A percentile compares a stretch with the other conserved stretches of the same genome.
Conservation (phyloP, 2,888 invertebrate genomes). For the Gortyna flavago region DNA sequence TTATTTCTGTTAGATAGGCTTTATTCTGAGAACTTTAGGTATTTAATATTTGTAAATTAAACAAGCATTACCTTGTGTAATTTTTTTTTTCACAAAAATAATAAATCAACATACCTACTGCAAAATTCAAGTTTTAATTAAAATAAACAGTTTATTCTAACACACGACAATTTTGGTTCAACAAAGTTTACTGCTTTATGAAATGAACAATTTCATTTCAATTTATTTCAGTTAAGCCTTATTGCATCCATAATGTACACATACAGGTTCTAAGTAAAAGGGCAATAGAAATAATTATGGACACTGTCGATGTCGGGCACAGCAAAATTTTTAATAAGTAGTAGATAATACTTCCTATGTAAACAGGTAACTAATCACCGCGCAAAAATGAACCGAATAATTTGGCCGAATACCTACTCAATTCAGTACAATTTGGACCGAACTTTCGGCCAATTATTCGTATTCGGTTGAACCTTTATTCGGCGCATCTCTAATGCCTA, state of each 20-base stretch:
- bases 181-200: neutral
- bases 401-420: neutral
- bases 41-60: neutral
- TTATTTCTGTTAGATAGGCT: neutral
- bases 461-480: neutral
- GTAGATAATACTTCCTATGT: too few relatives aligned
- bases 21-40: neutral
- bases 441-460: neutral
- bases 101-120: too few relatives aligned
- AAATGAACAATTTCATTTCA: neutral
- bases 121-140: neutral
- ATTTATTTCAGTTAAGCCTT: too few relatives aligned
- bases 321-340: too few relatives aligned
- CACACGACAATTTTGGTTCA: neutral
- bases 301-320: too few relatives aligned
- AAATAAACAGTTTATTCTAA: neutral
- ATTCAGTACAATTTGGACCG: neutral
- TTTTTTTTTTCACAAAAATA: neutral
- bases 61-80: neutral
- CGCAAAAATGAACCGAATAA: neutral
- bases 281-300: too few relatives aligned
- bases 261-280: too few relatives aligned
- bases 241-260: too few relatives aligned
- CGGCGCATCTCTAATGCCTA: conserved; percentile 40
- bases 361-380: neutral